Base-by-base conservation (phyloP, 2,888 invertebrate species). In the Melipona beecheii region DNA sequence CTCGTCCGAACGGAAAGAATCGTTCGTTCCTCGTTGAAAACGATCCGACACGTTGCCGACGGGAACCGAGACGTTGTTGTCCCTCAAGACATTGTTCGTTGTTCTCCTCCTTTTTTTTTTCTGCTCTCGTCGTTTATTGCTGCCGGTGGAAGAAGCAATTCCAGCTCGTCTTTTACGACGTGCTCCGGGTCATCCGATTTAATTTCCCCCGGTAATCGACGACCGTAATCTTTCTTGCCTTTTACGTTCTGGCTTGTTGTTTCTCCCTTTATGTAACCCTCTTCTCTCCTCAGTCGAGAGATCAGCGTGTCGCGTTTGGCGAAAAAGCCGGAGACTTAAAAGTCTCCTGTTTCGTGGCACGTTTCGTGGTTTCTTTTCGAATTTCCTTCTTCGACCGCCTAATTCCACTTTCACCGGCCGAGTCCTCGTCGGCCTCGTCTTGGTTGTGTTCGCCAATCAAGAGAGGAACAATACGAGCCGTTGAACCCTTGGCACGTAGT, bases 401-500 rank as follows among this genome's bases (percentile, higher is more conserved):
- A 65, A 82, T 79, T 82, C 68, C 64, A 43, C 74, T 73, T 66
- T 60, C 69, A 62, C 56, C 74, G 31, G 9, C 56, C 43, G 43
- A 74, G 54, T 54, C 49, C 56, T 36, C 49, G 15, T 54, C 62
- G 21, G 49, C n/a, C 54, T 52, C 49, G 5, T 9, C 36, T 36
- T 13, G n/a, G 4, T 4, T n/a, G n/a, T 58, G 66, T 49, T 24
- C 58, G 69, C 36, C 49, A 60, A 66, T 75, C 70, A 68, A 62
- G n/a, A 50, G 69, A 52, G 60, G 70, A 75, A 68, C 82, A 81
- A 81, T 70, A 65, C 54, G 27, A 60, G 56, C 17, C 70, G 21
- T 69, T 58, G 74, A 75, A 70, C 65, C 36, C 15, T 27, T 43
- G 9, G 43, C 43, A 43, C 43, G 43, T 43, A 9, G 43, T 43